A percentile compares a stretch with the other conserved stretches of the same genome.
phyloP scores from a whole-genome alignment of 1,140 invertebrate genomes.

The Catajapyx aquilonaris region DNA sequence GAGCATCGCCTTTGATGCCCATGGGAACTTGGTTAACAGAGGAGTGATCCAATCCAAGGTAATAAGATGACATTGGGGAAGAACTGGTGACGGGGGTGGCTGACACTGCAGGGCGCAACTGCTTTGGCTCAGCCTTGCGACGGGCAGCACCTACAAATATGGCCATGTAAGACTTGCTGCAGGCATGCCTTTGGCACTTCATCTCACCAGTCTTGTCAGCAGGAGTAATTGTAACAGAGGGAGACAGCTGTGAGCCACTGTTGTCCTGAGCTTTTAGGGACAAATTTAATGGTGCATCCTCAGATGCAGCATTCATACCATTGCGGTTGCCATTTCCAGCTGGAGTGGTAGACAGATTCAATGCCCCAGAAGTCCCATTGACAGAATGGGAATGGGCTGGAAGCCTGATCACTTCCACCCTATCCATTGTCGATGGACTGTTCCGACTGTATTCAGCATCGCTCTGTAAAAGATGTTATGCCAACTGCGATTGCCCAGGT shows the following conservation, averaged over 20 bases:
- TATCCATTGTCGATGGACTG: slow-evolving; percentile 26
- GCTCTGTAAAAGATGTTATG: no score
- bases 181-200: no score
- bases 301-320: slow-evolving; percentile 32
- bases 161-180: no score
- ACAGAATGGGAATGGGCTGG: slow-evolving; percentile 23
- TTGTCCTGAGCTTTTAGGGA: slow-evolving; percentile 39
- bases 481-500: background rate
- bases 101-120: no score
- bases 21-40: no score
- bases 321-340: background rate
- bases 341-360: background rate
- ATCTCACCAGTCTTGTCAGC: background rate
- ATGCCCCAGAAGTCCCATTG: background rate
- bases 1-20: no score
- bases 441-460: no score
- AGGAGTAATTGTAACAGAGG: slow-evolving; percentile 15
- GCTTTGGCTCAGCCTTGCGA: background rate
- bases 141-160: background rate
- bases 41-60: background rate
- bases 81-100: no score
- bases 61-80: background rate
- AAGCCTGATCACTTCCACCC: slow-evolving; percentile 54
- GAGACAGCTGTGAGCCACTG: slow-evolving; percentile 23
- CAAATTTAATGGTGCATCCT: slow-evolving; percentile 54